Conservation (phyloP, 2,797 vertebrate species). For the Labeo calbasu region DNA sequence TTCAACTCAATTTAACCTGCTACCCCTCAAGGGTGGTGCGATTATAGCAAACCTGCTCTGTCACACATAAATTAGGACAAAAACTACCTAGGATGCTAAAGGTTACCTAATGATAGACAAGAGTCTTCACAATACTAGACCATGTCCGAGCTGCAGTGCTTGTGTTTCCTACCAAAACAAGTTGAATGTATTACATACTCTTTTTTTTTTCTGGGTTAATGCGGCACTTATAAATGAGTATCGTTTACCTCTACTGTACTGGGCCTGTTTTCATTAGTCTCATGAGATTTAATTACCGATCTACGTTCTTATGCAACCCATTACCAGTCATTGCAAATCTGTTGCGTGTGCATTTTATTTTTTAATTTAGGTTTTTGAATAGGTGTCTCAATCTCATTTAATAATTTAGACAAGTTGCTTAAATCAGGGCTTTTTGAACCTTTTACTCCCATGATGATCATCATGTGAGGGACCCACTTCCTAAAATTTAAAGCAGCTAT, state of each 20-base stretch:
- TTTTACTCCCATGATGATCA: constrained; percentile 23
- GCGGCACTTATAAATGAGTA: background rate
- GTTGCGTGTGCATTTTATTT: constrained; percentile 55
- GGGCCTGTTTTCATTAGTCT: constrained; percentile 15
- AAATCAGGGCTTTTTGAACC: background rate
- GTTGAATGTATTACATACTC: background rate
- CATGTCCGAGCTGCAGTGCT: background rate
- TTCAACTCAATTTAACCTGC: constrained; percentile 87
- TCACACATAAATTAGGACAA: constrained; percentile 57
- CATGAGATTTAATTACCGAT: constrained; percentile 21
- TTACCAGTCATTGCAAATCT: constrained; percentile 46
- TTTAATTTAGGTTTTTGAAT: background rate
- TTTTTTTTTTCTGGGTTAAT: background rate
- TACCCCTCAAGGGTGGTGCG: constrained; percentile 69
- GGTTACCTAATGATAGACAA: constrained; percentile 37
- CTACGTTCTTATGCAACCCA: background rate
- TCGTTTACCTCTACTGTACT: background rate
- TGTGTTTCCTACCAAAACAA: background rate
- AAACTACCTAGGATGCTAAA: constrained; percentile 27
- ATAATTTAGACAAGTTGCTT: background rate
- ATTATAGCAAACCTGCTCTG: constrained; percentile 53
- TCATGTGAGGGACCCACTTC: background rate
- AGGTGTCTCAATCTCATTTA: background rate
- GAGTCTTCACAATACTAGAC: constrained; percentile 15
- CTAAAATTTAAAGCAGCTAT: background rate